Evolutionary conservation across 2,888 invertebrate genomes (phyloP).

Genomic region (Stenichneumon culpator): DNA sequence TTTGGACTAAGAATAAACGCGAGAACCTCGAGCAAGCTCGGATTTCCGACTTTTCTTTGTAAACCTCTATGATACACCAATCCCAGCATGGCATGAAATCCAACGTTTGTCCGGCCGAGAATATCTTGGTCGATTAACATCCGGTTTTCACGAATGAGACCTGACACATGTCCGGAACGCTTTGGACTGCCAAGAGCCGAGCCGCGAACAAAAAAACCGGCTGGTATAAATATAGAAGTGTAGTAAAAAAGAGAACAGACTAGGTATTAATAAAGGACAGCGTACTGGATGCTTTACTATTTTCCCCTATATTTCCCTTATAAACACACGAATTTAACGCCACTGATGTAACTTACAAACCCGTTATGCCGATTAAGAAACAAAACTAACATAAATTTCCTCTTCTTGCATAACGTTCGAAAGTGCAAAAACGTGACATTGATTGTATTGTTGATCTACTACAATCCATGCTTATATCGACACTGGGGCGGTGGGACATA

Average conservation of each 20-base stretch:
- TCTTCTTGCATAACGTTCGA: neutral
- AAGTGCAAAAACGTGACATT: neutral
- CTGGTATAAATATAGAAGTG: too few relatives aligned
- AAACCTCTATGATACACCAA: neutral
- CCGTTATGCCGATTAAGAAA: neutral
- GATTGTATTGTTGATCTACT: neutral
- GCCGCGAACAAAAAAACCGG: too few relatives aligned
- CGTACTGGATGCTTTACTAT: too few relatives aligned
- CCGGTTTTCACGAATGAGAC: too few relatives aligned
- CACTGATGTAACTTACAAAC: neutral
- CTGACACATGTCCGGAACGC: too few relatives aligned
- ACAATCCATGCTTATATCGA: neutral
- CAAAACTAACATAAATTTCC: neutral
- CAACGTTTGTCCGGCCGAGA: neutral
- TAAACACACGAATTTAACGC: neutral
- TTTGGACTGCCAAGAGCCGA: too few relatives aligned
- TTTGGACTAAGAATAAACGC: constrained; percentile 16
- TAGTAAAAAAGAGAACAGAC: too few relatives aligned
- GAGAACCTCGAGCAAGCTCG: constrained; percentile 46
- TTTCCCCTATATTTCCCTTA: neutral
- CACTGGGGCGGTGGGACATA: too few relatives aligned
- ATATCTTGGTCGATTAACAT: too few relatives aligned
- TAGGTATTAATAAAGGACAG: too few relatives aligned
- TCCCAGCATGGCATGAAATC: neutral
- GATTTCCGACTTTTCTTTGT: neutral